A percentile compares a stretch with the other conserved stretches of the same genome.
These are phyloP conservation scores for Pomacea maculata DNA, from an alignment of 1,140 invertebrate genomes.

Conservation along the genomic window DNA sequence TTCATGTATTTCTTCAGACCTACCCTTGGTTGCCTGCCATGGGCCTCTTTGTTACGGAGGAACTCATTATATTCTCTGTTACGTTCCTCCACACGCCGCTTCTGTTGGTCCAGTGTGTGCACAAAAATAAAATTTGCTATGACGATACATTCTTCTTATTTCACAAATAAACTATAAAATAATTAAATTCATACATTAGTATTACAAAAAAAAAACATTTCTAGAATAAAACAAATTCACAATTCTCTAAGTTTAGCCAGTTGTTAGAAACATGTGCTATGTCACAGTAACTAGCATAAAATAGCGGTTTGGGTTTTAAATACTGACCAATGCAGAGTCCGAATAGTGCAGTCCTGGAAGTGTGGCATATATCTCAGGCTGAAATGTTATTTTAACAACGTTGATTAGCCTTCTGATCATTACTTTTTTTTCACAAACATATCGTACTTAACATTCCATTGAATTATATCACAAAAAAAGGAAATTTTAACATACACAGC, in stretches of 20 bases:
- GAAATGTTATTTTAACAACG: background rate
- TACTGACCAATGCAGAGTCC: constrained; percentile 39
- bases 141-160: too few species aligned
- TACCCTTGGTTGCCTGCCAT: background rate
- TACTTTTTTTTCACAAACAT: background rate
- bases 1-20: too few species aligned
- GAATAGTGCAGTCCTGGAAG: constrained; percentile 39
- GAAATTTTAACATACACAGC: background rate
- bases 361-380: constrained; percentile 33
- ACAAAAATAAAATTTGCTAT: too few species aligned
- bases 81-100: constrained; percentile 29
- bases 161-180: too few species aligned
- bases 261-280: too few species aligned
- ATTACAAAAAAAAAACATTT: too few species aligned
- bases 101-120: constrained; percentile 14
- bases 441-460: background rate
- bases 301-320: background rate
- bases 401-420: too few species aligned
- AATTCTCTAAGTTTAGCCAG: too few species aligned
- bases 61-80: constrained; percentile 48
- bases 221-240: too few species aligned
- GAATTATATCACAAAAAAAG: background rate
- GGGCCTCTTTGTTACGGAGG: constrained; percentile 28
- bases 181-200: too few species aligned
- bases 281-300: too few species aligned